Evolutionary conservation across 2,113 vertebrate genomes (phyloP).

Genomic region (Apeltes quadracus): DNA sequence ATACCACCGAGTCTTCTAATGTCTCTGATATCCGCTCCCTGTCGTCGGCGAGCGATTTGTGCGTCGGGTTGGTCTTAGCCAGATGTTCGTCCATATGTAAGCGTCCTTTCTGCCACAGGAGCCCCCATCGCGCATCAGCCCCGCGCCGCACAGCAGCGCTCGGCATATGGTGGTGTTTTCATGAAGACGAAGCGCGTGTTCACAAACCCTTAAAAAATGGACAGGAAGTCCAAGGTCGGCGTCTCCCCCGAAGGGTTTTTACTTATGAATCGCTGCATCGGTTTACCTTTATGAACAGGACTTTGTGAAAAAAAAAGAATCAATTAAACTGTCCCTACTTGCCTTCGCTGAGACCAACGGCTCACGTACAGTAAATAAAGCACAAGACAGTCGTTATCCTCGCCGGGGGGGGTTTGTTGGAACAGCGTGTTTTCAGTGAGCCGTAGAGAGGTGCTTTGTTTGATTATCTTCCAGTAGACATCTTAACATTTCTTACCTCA

Average conservation of each 20-base stretch:
- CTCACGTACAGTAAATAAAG: too few relatives aligned
- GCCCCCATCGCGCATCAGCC: conserved; percentile 17
- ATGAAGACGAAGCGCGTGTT: conserved; percentile 43
- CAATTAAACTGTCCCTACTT: conserved; percentile 61
- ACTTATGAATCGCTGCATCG: conserved; percentile 65
- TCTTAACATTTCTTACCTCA: not conserved
- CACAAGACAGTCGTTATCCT: conserved; percentile 39
- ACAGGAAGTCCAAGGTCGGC: conserved; percentile 63
- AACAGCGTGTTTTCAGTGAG: conserved; percentile 14
- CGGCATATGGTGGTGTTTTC: conserved; percentile 45
- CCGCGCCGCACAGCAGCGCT: conserved; percentile 4
- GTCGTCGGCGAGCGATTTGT: conserved; percentile 18
- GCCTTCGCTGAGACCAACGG: too few relatives aligned
- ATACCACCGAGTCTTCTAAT: not conserved
- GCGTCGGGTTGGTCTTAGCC: conserved; percentile 21
- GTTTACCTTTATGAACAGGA: conserved; percentile 65
- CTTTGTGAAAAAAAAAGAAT: conserved; percentile 52
- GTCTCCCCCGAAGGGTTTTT: conserved; percentile 53
- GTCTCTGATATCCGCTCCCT: conserved; percentile 23
- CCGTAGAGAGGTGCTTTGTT: not conserved
- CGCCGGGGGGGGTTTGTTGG: too few relatives aligned
- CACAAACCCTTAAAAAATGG: conserved; percentile 49
- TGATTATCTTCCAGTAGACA: too few relatives aligned
- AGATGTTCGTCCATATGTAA: conserved; percentile 51
- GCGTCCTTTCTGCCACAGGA: conserved; percentile 26